Base-by-base conservation (phyloP, 1,140 invertebrate species). In the Liolophura sinensis region DNA sequence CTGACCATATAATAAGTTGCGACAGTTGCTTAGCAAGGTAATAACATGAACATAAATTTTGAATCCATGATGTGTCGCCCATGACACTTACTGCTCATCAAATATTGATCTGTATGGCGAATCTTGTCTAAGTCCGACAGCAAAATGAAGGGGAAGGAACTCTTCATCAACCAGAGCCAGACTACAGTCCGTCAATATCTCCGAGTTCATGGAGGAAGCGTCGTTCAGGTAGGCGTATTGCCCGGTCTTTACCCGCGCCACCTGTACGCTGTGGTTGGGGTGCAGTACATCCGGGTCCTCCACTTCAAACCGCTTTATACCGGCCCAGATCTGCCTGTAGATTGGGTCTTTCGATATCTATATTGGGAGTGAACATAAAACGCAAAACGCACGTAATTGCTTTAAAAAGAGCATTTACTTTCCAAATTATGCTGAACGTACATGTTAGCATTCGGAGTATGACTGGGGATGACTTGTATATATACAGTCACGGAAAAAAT, bases 111-210 rank as follows among this genome's bases (percentile, higher is more conserved):
- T 73, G 48, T 73, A 74, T 16, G 71, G 67, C 1, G 76, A 79
- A 24, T 72, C 72, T n/a, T 75, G 75, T 0, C 68, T 65, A 7
- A 79, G 67, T 1, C 69, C 75, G 18, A 77, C 40, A 0, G 66
- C 75, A 54, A 74, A 76, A n/a, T 74, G 68, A 20, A 71, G 25
- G 9, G 71, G 70, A 16, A 76, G 68, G 27, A 76, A 77, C n/a
- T 73, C 65, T 58, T 79, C 75, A 9, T 72, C 73, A 24, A 71
- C 68, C 16, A 67, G 64, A 22, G 65, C 51, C 31, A 76, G 56
- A 60, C 71, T 58, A 64, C 77, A 79, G 15, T 71, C 49, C 3
- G 69, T 54, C 0, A 65, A 47, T 47, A 69, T 65, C 62, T 61
- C 62, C n/a, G 67, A 52, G 14, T 70, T 70, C 61, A 74, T 74